Conservation (phyloP, 2,888 invertebrate genomes). For the Lasius fuliginosus region DNA sequence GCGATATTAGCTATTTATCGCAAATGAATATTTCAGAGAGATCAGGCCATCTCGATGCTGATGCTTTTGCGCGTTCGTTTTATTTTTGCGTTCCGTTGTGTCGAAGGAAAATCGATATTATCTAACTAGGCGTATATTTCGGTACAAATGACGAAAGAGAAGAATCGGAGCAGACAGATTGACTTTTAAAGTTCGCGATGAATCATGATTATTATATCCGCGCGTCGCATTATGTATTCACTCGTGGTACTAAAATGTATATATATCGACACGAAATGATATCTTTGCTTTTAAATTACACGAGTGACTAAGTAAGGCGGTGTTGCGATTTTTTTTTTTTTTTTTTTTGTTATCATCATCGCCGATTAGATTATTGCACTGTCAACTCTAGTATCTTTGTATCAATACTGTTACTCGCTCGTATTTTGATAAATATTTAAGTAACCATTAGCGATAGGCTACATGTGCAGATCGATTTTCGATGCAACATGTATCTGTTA, state of each 20-base stretch:
- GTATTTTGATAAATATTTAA: conserved; percentile 9
- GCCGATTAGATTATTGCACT: conserved; percentile 31
- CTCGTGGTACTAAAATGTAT: background rate
- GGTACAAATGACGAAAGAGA: too few species aligned
- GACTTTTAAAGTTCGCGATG: background rate
- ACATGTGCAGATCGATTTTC: background rate
- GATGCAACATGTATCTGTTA: background rate
- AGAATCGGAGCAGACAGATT: background rate
- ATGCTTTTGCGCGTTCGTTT: background rate
- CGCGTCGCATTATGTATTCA: background rate
- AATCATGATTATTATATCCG: conserved; percentile 30
- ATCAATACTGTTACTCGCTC: conserved; percentile 1
- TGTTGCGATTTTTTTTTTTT: background rate
- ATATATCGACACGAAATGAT: conserved; percentile 16
- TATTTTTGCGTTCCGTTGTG: background rate
- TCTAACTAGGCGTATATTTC: too few species aligned
- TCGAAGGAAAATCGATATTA: background rate
- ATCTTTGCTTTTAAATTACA: conserved; percentile 29
- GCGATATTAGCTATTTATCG: background rate
- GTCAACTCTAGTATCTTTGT: conserved; percentile 27
- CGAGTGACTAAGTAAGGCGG: conserved; percentile 32
- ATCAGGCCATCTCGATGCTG: too few species aligned
- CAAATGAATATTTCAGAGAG: background rate
- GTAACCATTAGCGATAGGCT: background rate
- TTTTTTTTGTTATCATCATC: background rate